Evolutionary conservation across 1,140 invertebrate species (phyloP).

Genomic region (Drosophila insularis): DNA sequence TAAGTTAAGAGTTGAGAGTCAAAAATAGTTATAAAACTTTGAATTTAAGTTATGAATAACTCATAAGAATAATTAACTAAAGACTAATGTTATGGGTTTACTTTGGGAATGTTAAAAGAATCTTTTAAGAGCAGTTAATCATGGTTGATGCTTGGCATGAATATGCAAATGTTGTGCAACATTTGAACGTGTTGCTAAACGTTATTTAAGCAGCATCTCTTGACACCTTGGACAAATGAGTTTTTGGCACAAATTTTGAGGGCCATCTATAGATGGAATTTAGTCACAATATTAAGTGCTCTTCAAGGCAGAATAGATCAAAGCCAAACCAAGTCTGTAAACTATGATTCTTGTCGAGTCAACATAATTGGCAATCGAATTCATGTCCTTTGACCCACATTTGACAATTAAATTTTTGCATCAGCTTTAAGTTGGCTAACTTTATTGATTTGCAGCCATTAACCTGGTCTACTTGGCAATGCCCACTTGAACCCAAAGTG

Average conservation of each 20-base stretch:
- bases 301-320: slow-evolving; percentile 47
- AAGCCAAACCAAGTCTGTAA: slow-evolving; percentile 49
- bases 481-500: slow-evolving; percentile 43
- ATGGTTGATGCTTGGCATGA: too few relatives aligned
- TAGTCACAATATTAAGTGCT: slow-evolving; percentile 15
- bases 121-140: too few relatives aligned
- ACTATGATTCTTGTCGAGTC: slow-evolving; percentile 20
- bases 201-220: background rate
- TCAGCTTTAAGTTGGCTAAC: slow-evolving; percentile 1
- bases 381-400: slow-evolving; percentile 3
- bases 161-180: too few relatives aligned
- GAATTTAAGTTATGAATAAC: too few relatives aligned
- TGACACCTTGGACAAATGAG: slow-evolving; percentile 51
- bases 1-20: too few relatives aligned
- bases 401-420: background rate
- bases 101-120: too few relatives aligned
- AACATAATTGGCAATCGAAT: background rate
- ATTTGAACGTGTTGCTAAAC: too few relatives aligned
- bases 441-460: slow-evolving; percentile 50
- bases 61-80: too few relatives aligned
- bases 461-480: slow-evolving; percentile 55
- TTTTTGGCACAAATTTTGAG: slow-evolving; percentile 55
- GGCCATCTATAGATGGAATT: slow-evolving; percentile 32
- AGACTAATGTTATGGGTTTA: too few relatives aligned
- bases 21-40: too few relatives aligned